Evolutionary conservation across 1,140 invertebrate species (phyloP), one percentile per base, ranked within the genome.

Genomic region (Steinernema feltiae): DNA sequence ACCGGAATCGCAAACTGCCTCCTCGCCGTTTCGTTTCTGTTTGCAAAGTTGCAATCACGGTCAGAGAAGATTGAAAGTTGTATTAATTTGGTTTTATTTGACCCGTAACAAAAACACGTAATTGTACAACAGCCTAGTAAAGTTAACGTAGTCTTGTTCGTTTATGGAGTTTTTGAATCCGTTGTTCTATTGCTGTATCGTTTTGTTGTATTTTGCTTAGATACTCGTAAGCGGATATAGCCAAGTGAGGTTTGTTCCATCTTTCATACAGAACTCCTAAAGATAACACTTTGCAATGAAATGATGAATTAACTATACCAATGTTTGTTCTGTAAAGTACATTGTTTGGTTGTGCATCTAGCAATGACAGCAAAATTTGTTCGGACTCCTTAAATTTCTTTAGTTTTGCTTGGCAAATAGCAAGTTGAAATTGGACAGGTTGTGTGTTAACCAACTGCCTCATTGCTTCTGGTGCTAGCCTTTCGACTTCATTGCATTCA

Each of bases 401-500:
- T 35, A 90, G 83, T 89, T 96, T 96, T 0, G 94, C 95, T 69
- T 93, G 89, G 70, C 93, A 91, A 87, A 95, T 96, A 0, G 91
- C 95, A 31, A 94, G 87, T 81, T 93, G 93, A 82, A 95, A 96
- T 85, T 93, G 90, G 30, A 97, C 88, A 2, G 90, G 24, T 21
- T 3, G 89, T 0, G 92, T 89, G 30, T 93, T 91, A 0, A 92
- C 91, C 63, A 94, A 84, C 79, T 91, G 87, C 32, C 85, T 83
- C 1, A 95, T 84, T 1, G 92, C 93, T 83, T 90, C 88, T 3
- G 89, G 87, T 1, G 91, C 93, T 70, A 91, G 84, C 79, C 90
- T 87, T 70, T 93, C 87, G 17, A 93, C 93, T 86, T 91, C 88
- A 7, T 91, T 88, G 48, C 82, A 87, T 72, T 87, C 88, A 90